Base-by-base conservation (phyloP, 2,888 invertebrate species). In the Nomada fabriciana region DNA sequence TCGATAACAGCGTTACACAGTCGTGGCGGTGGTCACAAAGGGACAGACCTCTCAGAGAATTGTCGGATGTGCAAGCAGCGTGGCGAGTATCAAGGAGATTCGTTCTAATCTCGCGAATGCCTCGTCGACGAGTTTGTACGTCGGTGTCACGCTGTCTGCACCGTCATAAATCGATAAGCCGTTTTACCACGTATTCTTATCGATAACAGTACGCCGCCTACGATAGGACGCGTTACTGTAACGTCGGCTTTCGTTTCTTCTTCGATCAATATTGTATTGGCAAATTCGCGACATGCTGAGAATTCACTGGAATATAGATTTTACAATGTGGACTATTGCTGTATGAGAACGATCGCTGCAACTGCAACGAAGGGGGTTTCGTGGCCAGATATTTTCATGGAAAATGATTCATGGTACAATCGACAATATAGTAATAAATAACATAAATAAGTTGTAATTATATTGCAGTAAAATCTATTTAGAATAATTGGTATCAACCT, bases 101-200 rank as follows among this genome's bases (percentile, higher is more conserved):
- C 80, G 78, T 85, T 77, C 77, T 86, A 79, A 81, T 71, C 79
- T 83, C 60, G 78, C 75, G 75, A 76, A 77, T 70, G 50, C 59
- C 75, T 23, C 36, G 53, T 71, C 80, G 68, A 83, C 57, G 75
- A 73, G 82, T 84, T 90, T 87, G 80, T 85, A 74, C 67, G 80
- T 76, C 86, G 91, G 91, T 92, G 92, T 92, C 92, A 89, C 77
- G 90, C 92, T 89, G 92, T 92, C 92, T 92, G 88, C 86, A 82
- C 80, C 61, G 88, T 86, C 87, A 87, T 91, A 91, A 92, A 92
- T 91, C 90, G 92, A 92, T 91, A 92, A 91, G 87, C 83, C 47
- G 65, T 76, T 80, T 81, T 82, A 85, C 80, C 69, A 67, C 65
- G 71, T 79, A 80, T 83, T 82, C 87, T 90, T 90, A 88, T 88